Evolutionary conservation across 2,113 vertebrate species (phyloP).

Genomic region (Prunella fulvescens): DNA sequence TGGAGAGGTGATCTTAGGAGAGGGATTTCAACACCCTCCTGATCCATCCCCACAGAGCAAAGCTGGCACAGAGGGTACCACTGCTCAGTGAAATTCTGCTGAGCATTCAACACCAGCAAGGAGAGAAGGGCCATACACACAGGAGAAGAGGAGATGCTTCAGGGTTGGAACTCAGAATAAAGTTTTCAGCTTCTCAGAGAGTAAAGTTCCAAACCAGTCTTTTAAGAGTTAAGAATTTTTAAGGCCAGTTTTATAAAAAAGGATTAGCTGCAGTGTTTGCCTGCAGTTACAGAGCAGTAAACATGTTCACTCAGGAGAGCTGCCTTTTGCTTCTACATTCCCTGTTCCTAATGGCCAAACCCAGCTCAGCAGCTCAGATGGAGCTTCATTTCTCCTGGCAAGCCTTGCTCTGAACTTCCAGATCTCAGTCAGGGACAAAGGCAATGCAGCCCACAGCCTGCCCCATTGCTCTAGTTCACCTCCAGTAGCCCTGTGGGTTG

Average conservation of each 20-base stretch:
- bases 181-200: background rate
- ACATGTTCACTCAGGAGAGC: background rate
- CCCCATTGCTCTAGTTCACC: background rate
- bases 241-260: background rate
- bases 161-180: background rate
- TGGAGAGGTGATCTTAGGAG: background rate
- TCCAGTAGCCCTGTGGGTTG: background rate
- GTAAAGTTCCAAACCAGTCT: background rate
- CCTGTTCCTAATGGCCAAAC: background rate
- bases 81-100: background rate
- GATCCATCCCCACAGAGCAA: background rate
- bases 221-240: background rate
- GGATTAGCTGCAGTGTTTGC: background rate
- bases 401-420: background rate
- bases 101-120: background rate
- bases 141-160: background rate
- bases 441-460: background rate
- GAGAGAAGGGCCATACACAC: background rate
- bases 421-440: background rate
- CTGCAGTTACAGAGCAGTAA: background rate
- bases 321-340: background rate
- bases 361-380: background rate
- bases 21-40: background rate
- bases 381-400: constrained; percentile 17
- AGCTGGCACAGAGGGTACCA: background rate